phyloP scores from a whole-genome alignment of 2,797 vertebrate genomes.

The Ibycter americanus region DNA sequence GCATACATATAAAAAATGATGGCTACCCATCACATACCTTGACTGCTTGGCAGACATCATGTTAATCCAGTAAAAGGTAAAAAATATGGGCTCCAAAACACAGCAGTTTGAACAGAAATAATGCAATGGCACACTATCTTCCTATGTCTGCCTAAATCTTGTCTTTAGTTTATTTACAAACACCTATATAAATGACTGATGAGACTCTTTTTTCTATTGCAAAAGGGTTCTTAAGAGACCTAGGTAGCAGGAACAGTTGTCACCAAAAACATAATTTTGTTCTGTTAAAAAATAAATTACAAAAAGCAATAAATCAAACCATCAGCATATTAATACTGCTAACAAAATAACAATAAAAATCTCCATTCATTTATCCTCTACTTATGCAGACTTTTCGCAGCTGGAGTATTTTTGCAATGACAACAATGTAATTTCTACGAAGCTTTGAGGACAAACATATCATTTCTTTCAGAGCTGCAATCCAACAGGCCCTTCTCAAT shows the following conservation, averaged over 20 bases:
- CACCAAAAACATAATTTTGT: background rate
- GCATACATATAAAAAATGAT: background rate
- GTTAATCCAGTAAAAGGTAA: background rate
- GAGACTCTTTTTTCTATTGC: background rate
- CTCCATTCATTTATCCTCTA: background rate
- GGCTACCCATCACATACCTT: rapidly evolving
- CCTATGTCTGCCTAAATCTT: background rate
- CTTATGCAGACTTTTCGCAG: background rate
- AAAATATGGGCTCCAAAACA: background rate
- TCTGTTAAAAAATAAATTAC: background rate
- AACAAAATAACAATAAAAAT: background rate
- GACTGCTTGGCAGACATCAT: background rate
- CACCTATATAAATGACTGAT: background rate
- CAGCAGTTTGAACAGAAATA: background rate
- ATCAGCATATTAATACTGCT: background rate
- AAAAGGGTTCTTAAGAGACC: background rate
- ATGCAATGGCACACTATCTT: background rate
- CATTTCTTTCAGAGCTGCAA: background rate
- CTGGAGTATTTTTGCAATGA: background rate
- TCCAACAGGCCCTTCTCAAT: background rate
- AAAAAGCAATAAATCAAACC: background rate
- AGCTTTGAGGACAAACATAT: background rate
- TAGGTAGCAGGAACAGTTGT: background rate
- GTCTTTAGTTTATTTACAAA: background rate
- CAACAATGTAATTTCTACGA: background rate